phyloP scores from a whole-genome alignment of 2,888 invertebrate genomes.

The Drosophila glabriapex region DNA sequence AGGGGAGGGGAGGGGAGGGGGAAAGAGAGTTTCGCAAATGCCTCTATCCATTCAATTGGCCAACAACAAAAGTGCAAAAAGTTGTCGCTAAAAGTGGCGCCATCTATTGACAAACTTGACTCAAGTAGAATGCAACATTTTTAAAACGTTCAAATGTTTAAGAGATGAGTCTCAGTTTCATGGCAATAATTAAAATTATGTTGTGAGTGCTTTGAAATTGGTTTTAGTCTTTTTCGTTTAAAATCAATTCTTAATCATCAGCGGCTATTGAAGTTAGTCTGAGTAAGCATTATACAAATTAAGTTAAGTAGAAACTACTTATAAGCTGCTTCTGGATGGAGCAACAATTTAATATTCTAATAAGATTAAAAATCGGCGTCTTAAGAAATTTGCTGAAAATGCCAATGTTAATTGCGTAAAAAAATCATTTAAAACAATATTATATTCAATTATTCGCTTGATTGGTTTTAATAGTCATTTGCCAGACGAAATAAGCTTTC shows the following conservation, averaged over 20 bases:
- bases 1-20: neutral
- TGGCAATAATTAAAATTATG: neutral
- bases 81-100: slow-evolving; percentile 4
- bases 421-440: too few species aligned
- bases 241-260: neutral
- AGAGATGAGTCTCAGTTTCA: neutral
- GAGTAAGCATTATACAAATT: neutral
- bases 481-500: neutral
- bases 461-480: too few species aligned
- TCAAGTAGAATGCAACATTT: neutral
- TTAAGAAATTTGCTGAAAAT: too few species aligned
- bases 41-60: slow-evolving; percentile 1
- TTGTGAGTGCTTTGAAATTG: neutral
- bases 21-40: slow-evolving; percentile 6
- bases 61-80: neutral
- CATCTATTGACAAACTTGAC: neutral
- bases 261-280: neutral
- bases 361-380: too few species aligned
- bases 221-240: neutral
- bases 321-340: neutral
- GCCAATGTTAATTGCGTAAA: too few species aligned
- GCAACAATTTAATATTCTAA: neutral
- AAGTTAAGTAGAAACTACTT: neutral
- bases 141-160: neutral
- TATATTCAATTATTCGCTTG: too few species aligned